Evolutionary conservation across 2,113 vertebrate species (phyloP).

Genomic region (Casuarius casuarius): DNA sequence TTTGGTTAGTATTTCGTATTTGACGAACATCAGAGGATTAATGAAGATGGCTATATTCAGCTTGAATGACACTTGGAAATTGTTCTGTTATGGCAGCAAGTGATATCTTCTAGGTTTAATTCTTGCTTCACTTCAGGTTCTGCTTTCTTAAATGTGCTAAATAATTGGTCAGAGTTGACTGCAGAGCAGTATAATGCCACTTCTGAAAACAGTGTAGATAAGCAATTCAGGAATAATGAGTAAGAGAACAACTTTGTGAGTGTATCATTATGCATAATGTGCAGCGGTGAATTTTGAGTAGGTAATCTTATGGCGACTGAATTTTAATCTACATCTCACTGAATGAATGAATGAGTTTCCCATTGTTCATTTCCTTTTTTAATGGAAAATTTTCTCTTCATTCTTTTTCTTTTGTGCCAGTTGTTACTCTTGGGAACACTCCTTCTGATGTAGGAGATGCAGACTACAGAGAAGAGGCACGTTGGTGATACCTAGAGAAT

Average conservation of each 20-base stretch:
- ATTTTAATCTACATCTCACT: constrained; percentile 16
- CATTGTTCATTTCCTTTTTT: constrained; percentile 19
- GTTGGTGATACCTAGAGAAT: not conserved
- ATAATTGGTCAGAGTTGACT: constrained; percentile 62
- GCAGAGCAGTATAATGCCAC: constrained; percentile 15
- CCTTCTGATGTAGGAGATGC: not conserved
- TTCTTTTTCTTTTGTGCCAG: not conserved
- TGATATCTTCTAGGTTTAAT: not conserved
- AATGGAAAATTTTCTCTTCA: constrained; percentile 8
- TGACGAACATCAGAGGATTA: not conserved
- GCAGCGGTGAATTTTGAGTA: constrained; percentile 49
- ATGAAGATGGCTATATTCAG: not conserved
- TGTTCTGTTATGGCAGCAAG: not conserved
- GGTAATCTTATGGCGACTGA: constrained; percentile 31
- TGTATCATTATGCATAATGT: constrained; percentile 27
- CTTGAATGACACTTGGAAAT: constrained; percentile 30
- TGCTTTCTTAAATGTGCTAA: constrained; percentile 18
- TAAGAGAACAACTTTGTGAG: constrained; percentile 35
- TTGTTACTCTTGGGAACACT: not conserved
- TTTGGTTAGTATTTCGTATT: not conserved
- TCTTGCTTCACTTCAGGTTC: constrained; percentile 36
- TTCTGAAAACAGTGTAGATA: constrained; percentile 32
- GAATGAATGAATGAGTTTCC: constrained; percentile 28
- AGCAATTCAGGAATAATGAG: constrained; percentile 47
- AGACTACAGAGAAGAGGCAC: not conserved